phyloP scores from a whole-genome alignment of 2,113 vertebrate species.

The rat (Rattus norvegicus) region DNA sequence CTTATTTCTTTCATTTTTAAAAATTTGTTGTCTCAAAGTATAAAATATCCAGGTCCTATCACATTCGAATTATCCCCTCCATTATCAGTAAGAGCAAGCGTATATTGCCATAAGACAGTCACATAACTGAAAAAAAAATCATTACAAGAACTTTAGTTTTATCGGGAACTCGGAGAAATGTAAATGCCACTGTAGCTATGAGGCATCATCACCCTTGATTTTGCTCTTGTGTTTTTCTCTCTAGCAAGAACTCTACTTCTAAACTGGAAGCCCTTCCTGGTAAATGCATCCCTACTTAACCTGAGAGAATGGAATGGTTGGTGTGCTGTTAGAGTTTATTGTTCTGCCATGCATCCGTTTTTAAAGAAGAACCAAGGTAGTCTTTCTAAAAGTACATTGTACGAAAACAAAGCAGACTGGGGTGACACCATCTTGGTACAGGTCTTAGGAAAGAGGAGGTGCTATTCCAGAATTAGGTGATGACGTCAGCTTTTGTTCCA shows the following conservation, averaged over 20 bases:
- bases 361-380: neutral
- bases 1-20: neutral
- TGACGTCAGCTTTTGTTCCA: neutral
- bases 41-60: neutral
- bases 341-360: neutral
- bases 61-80: neutral
- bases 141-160: neutral
- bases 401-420: neutral
- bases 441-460: neutral
- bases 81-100: neutral
- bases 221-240: neutral
- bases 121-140: neutral
- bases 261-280: neutral
- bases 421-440: neutral
- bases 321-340: neutral
- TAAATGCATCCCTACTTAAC: neutral
- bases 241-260: constrained; percentile 9
- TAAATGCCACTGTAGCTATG: neutral
- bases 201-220: neutral
- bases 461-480: neutral
- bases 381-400: neutral
- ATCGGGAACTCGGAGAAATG: neutral
- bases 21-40: neutral
- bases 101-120: neutral
- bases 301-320: neutral